Conservation (phyloP, 2,113 vertebrate species). For the Motacilla alba region DNA sequence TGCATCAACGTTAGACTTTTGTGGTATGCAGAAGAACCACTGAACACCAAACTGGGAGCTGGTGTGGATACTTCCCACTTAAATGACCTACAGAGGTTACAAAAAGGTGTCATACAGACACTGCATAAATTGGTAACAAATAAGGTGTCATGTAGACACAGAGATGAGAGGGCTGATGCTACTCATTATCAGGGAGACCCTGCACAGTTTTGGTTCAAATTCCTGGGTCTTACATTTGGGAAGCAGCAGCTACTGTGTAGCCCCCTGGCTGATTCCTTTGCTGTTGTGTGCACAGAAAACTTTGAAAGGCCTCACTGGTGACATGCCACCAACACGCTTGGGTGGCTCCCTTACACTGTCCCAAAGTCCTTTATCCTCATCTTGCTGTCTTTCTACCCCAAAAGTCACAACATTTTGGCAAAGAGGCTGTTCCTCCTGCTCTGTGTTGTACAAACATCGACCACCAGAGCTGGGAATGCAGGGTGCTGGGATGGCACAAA, state of each 20-base stretch:
- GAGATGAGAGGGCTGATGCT: background rate
- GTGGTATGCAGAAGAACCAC: background rate
- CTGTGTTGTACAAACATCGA: background rate
- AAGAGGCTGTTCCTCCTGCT: background rate
- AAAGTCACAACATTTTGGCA: background rate
- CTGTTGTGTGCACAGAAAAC: background rate
- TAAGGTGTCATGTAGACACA: background rate
- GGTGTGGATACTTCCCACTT: background rate
- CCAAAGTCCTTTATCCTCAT: fast-evolving
- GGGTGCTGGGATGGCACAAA: background rate
- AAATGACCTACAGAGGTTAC: background rate
- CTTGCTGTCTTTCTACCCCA: background rate
- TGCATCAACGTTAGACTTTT: background rate
- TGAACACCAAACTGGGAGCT: background rate
- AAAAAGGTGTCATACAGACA: background rate
- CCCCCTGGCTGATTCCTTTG: background rate
- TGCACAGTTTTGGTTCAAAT: background rate
- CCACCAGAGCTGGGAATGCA: background rate
- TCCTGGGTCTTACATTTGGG: background rate
- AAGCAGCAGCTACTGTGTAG: background rate
- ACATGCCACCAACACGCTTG: background rate
- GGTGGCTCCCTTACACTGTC: fast-evolving
- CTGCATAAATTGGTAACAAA: background rate
- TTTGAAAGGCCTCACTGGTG: background rate
- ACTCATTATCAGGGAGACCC: background rate